Conservation (phyloP, 1,140 invertebrate species). For the Drosophila pachea region DNA sequence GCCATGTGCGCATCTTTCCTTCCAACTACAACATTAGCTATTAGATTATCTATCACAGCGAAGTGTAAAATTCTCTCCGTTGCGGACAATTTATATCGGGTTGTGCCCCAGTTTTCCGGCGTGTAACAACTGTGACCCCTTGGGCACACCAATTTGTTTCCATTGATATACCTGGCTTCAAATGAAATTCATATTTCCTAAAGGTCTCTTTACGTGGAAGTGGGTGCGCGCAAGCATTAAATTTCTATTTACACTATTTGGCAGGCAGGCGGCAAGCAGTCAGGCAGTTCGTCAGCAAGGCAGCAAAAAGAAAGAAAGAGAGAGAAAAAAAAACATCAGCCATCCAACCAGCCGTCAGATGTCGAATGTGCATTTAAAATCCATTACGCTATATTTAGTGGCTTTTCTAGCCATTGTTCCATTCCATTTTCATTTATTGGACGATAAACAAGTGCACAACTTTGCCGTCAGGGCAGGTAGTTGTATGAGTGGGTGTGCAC, state of each 20-base stretch:
- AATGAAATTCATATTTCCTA: slow-evolving; percentile 14
- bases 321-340: slow-evolving; percentile 37
- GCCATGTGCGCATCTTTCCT: too few species aligned
- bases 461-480: slow-evolving; percentile 43
- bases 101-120: slow-evolving; percentile 1
- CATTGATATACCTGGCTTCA: slow-evolving; percentile 28
- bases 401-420: slow-evolving; percentile 53
- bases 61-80: slow-evolving; percentile 2
- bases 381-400: slow-evolving; percentile 60
- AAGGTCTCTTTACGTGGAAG: slow-evolving; percentile 9
- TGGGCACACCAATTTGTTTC: slow-evolving; percentile 11
- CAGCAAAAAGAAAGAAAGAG: slow-evolving; percentile 8
- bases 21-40: too few species aligned
- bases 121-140: slow-evolving; percentile 14
- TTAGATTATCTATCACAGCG: too few species aligned
- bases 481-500: background rate
- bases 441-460: slow-evolving; percentile 52
- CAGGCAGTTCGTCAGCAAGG: slow-evolving; percentile 33
- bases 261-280: slow-evolving; percentile 12
- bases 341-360: slow-evolving; percentile 45
- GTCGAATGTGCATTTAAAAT: slow-evolving; percentile 60
- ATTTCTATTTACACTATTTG: slow-evolving; percentile 46
- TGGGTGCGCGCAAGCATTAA: slow-evolving; percentile 32
- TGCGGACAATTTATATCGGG: slow-evolving; percentile 16
- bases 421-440: slow-evolving; percentile 50